Percentiles rank a stretch among this genome's conserved stretches.
phyloP scores from a whole-genome alignment of 2,113 vertebrate genomes.

The Malurus melanocephalus region DNA sequence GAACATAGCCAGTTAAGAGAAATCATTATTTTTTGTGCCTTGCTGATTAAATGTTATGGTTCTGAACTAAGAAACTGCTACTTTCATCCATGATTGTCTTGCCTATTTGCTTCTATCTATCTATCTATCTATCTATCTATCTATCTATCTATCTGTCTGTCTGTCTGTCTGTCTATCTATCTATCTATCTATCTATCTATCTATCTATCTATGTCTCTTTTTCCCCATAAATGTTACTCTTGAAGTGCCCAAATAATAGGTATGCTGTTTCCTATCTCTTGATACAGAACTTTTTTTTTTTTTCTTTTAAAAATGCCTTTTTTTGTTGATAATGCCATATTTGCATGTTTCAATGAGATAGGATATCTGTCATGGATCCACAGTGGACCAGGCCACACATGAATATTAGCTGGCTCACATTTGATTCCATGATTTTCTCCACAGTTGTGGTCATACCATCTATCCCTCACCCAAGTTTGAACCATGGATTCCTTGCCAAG shows the following conservation, averaged over 20 bases:
- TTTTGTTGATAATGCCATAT: slow-evolving; percentile 38
- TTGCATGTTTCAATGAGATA: slow-evolving; percentile 65
- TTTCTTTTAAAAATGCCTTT: background rate
- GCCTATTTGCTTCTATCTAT: background rate
- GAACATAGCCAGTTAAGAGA: background rate
- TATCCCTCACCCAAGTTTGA: slow-evolving; percentile 82
- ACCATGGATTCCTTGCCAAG: slow-evolving; percentile 84
- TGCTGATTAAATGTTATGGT: background rate
- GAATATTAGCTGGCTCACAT: slow-evolving; percentile 69
- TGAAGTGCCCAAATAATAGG: slow-evolving; percentile 38
- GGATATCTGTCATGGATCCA: slow-evolving; percentile 57
- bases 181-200: background rate
- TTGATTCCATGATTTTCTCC: slow-evolving; percentile 76
- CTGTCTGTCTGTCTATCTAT: background rate
- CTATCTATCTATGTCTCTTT: slow-evolving; percentile 24
- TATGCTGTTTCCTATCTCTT: slow-evolving; percentile 59
- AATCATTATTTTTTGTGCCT: background rate
- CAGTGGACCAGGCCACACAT: slow-evolving; percentile 57
- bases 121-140: slow-evolving; percentile 1
- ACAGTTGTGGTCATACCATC: slow-evolving; percentile 83
- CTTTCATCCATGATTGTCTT: slow-evolving; percentile 33
- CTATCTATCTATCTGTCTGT: background rate
- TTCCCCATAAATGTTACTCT: slow-evolving; percentile 53
- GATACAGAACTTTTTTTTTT: slow-evolving; percentile 22
- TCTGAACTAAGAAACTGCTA: slow-evolving; percentile 1